Percentiles rank a stretch among this genome's conserved stretches.
phyloP scores from a whole-genome alignment of 2,113 vertebrate species.

The Albula glossodonta region DNA sequence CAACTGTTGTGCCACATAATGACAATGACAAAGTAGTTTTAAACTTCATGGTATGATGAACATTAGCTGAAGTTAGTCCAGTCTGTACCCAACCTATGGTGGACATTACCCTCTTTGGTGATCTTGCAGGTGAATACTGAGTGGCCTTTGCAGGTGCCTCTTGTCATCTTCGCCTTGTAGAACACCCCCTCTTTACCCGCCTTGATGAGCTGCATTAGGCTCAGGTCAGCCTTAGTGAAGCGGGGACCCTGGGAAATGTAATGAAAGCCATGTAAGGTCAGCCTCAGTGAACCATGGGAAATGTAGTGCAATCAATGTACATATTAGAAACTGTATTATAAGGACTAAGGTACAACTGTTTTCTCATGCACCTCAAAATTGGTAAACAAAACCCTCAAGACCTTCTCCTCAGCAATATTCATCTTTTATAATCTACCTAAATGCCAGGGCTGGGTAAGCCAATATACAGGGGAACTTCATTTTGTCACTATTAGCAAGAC shows the following conservation, averaged over 20 bases:
- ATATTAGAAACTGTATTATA: no score
- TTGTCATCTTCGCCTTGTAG: constrained; percentile 69
- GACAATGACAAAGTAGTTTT: background rate
- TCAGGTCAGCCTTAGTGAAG: constrained; percentile 64
- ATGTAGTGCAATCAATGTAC: no score
- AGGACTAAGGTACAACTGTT: background rate
- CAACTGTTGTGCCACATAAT: no score
- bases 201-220: constrained; percentile 69
- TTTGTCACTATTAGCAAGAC: background rate
- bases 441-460: background rate
- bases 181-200: constrained; percentile 69
- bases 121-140: constrained; percentile 71
- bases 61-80: background rate
- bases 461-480: background rate
- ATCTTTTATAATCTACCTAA: background rate
- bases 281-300: background rate
- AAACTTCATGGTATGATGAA: background rate
- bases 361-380: background rate
- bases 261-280: background rate
- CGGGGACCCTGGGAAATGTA: constrained; percentile 44
- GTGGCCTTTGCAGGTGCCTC: constrained; percentile 70
- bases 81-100: constrained; percentile 24
- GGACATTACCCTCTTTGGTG: constrained; percentile 65
- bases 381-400: background rate
- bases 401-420: background rate